Percentiles rank a stretch among this genome's conserved stretches.
Evolutionary conservation across 2,888 invertebrate species (phyloP).

Genomic region (Campoletis raptor): DNA sequence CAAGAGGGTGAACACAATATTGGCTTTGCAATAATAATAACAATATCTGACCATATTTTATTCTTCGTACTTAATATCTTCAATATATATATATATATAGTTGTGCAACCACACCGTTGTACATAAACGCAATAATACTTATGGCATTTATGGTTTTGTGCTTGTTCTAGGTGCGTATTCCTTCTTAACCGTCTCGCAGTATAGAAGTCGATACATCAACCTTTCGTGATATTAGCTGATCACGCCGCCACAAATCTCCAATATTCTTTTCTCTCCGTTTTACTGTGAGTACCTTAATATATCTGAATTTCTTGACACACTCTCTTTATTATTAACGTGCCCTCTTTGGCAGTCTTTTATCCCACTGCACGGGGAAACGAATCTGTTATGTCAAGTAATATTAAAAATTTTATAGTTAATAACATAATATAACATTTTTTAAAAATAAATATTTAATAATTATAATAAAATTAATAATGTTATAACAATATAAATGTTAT

Average conservation of each 20-base stretch:
- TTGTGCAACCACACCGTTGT: constrained; percentile 1
- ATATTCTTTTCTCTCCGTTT: constrained; percentile 46
- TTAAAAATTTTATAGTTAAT: too few relatives aligned
- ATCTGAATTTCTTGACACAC: constrained; percentile 16
- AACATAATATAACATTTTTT: too few relatives aligned
- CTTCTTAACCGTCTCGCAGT: constrained; percentile 33
- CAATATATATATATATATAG: constrained; percentile 20
- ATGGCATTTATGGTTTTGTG: constrained; percentile 35
- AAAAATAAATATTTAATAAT: too few relatives aligned
- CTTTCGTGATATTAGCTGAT: constrained; percentile 72
- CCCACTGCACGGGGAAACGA: background rate
- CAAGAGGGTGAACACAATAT: constrained; percentile 44
- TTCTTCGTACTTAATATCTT: constrained; percentile 11
- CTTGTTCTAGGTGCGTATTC: constrained; percentile 39
- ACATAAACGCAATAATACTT: constrained; percentile 42
- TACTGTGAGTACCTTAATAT: constrained; percentile 30
- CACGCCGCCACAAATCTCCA: constrained; percentile 70
- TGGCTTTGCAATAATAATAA: constrained; percentile 56
- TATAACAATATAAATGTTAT: too few relatives aligned
- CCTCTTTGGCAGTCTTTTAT: background rate
- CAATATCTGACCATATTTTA: constrained; percentile 38
- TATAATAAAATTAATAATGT: too few relatives aligned
- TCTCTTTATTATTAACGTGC: constrained; percentile 1
- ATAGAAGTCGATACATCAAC: constrained; percentile 72
- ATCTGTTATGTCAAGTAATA: too few relatives aligned